Evolutionary conservation across 2,888 invertebrate genomes (phyloP).

Genomic region (Cryptophagus acutangulus): DNA sequence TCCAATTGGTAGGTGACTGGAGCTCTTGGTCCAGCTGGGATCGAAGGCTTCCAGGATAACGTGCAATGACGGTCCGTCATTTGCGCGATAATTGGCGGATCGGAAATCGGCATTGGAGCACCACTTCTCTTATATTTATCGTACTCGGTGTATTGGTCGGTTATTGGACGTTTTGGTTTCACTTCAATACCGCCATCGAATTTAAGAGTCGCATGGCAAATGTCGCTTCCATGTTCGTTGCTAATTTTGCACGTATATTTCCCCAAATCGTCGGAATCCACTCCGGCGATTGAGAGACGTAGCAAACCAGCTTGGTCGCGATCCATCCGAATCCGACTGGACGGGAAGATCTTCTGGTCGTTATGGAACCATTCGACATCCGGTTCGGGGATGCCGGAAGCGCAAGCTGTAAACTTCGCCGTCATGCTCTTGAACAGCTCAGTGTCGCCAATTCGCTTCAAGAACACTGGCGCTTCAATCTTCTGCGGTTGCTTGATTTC

Average conservation of each 20-base stretch:
- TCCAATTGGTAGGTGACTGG: slow-evolving; percentile 94
- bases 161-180: slow-evolving; percentile 60
- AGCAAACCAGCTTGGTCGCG: slow-evolving; percentile 77
- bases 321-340: slow-evolving; percentile 78
- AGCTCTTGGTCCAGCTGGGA: slow-evolving; percentile 78
- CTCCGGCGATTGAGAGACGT: slow-evolving; percentile 72
- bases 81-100: slow-evolving; percentile 86
- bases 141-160: slow-evolving; percentile 78
- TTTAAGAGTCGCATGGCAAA: slow-evolving; percentile 71
- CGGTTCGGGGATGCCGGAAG: slow-evolving; percentile 81
- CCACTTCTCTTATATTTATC: slow-evolving; percentile 79
- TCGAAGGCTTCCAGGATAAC: slow-evolving; percentile 90
- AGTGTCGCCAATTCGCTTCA: slow-evolving; percentile 84
- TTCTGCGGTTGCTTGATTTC: slow-evolving; percentile 71
- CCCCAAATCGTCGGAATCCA: slow-evolving; percentile 77
- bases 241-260: slow-evolving; percentile 77
- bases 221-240: slow-evolving; percentile 80
- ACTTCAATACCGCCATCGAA: slow-evolving; percentile 65
- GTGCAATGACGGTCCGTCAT: slow-evolving; percentile 87
- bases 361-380: slow-evolving; percentile 84
- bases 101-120: slow-evolving; percentile 80
- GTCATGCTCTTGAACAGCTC: slow-evolving; percentile 84
- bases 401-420: slow-evolving; percentile 90
- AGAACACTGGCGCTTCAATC: slow-evolving; percentile 79
- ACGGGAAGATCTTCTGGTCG: slow-evolving; percentile 72